Evolutionary conservation across 2,797 vertebrate genomes (phyloP), one percentile per base, ranked within the genome.

Genomic region (Staurois parvus): DNA sequence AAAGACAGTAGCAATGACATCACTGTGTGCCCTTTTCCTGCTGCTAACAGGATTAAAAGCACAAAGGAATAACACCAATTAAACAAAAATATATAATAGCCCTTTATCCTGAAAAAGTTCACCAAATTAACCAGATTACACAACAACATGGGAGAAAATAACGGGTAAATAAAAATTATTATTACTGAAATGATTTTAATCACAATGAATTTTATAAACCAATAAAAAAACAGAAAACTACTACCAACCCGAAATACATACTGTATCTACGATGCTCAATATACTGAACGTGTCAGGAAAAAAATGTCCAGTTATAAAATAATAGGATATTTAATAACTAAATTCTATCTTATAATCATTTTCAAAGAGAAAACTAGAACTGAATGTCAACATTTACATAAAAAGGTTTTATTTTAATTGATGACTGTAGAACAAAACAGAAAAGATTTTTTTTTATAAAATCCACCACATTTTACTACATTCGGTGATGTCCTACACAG

Each of bases 1-100:
- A 72, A 82, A 77, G 79, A 76, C 45, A 76, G 30, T 21, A 15
- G 48, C 48, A 72, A 72, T 67, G 32, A 75, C 52, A 77, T 67
- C 75, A 59, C 56, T 74, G 72, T 34, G 17, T 83, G 75, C 29
- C 85, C 66, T 76, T 83, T 77, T 73, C 74, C 85, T 83, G 74
- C 80, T 78, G 75, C 70, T 86, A 86, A 81, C 26, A 66, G 80
- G 59, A 78, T 86, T 82, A 72, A 82, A 81, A 83, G 52, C 56
- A 72, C 73, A 77, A 66, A 62, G 66, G 52, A 83, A 82, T 68
- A 76, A 82, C 74, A 83, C 52, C 45, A 72, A 86, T 72, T 75
- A 72, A 62, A 45, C 69, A 72, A 77, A 42, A 72, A 84, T 11
- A 75, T 59, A 29, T 70, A 45, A 56, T 72, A n/a, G 73, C 40